Conservation (phyloP, 1,140 invertebrate species). For the Yoshiicerus persimilis region DNA sequence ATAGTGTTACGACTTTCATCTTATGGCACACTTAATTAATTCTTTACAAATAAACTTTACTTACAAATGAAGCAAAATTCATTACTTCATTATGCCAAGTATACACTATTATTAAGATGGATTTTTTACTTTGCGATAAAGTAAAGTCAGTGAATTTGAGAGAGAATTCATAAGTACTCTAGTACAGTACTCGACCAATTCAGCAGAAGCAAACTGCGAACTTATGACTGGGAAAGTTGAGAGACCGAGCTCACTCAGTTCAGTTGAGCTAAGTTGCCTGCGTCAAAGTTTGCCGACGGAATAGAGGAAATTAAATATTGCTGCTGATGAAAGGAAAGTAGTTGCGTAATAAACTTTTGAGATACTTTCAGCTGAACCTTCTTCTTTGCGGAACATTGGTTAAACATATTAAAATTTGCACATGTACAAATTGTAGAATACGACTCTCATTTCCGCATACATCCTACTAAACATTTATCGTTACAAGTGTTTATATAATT, state of each 20-base stretch:
- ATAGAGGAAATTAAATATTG: slow-evolving; percentile 12
- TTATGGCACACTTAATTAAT: slow-evolving; percentile 1
- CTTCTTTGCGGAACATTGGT: background rate
- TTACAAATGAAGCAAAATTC: too few species aligned
- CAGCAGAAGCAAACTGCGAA: background rate
- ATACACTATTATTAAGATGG: background rate
- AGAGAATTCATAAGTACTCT: background rate
- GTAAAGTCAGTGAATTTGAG: background rate
- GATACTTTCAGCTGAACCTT: background rate
- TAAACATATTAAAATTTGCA: background rate
- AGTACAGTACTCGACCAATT: background rate
- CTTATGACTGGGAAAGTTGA: slow-evolving; percentile 2
- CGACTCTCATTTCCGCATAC: background rate
- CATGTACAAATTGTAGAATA: background rate
- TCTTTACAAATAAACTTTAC: slow-evolving; percentile 14
- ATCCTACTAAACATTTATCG: background rate
- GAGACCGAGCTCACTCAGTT: background rate
- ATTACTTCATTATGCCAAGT: background rate
- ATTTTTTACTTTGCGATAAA: background rate
- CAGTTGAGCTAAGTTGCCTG: background rate
- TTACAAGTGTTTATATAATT: background rate
- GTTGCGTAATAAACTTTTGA: background rate
- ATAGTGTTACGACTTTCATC: background rate
- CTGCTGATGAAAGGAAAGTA: slow-evolving; percentile 16
- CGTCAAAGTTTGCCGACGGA: slow-evolving; percentile 1